Evolutionary conservation across 2,797 vertebrate species (phyloP), one percentile per base, ranked within the genome.

Genomic region (Epinephelus awoara): DNA sequence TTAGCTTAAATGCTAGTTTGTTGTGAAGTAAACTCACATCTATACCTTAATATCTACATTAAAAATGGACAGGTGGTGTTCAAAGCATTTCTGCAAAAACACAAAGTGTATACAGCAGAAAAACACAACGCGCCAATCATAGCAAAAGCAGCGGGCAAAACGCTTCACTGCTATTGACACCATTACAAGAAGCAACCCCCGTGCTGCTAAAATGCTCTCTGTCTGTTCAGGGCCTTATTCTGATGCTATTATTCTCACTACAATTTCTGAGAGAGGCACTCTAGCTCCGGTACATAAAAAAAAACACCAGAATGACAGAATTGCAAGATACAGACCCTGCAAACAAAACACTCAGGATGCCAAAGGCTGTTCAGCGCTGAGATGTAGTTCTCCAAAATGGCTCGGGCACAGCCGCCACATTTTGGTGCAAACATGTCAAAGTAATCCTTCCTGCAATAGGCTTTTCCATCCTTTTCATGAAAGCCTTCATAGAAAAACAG

Each of bases 391-490:
- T 99, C 98, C 94, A 99, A 90, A 85, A 99, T 99, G 89, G 98
- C 98, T 71, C 98, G 95, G 78, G 97, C 95, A 68, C 98, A 99
- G 90, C 98, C 98, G 0, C 98, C 98, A 71, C 98, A 99, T 87
- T 99, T 99, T 1, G 98, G 98, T 9, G 98, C 98, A 56, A 99
- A 99, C 96, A 99, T 98, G 84, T 99, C 98, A 1, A 99, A 99
- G 94, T 99, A 99, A 93, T 99, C 98, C 93, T 98, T 99, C 87
- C 98, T 96, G 91, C 98, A 99, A 75, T 97, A 99, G 0, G 98
- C 98, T 85, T 99, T 99, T 72, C 98, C 98, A 1, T 99, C 98
- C 82, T 98, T 98, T 95, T 99, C 98, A 6, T 99, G 98, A 88
- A 99, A 99, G 29, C 98, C 98, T 99, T 85, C 3, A 70, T 2